Conservation (phyloP, 2,888 invertebrate species). For the Diaprepes abbreviatus region DNA sequence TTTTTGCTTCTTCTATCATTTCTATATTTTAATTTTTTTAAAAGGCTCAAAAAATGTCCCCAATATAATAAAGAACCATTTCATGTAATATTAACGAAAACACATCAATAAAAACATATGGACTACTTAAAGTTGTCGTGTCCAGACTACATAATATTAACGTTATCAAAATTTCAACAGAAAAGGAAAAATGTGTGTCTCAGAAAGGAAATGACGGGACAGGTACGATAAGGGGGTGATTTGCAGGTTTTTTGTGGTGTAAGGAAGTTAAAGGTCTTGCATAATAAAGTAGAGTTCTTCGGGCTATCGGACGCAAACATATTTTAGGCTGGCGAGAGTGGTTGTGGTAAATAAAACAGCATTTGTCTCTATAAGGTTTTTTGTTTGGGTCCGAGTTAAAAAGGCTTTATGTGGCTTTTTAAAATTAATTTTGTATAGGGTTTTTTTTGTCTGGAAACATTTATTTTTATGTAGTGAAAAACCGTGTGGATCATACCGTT, state of each 20-base stretch:
- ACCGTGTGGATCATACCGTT: too few species aligned
- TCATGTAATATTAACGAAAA: too few species aligned
- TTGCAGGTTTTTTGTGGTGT: slow-evolving; percentile 8
- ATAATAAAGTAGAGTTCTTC: background rate
- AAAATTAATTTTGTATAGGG: too few species aligned
- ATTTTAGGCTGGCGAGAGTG: background rate
- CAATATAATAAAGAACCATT: too few species aligned
- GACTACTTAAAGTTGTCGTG: too few species aligned
- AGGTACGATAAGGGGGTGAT: slow-evolving; percentile 18
- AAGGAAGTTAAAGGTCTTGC: slow-evolving; percentile 12
- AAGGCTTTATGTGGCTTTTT: too few species aligned
- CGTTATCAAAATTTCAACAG: slow-evolving; percentile 9
- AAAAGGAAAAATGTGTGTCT: slow-evolving; percentile 10
- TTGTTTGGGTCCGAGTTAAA: background rate
- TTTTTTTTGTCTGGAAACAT: too few species aligned
- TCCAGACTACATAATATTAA: slow-evolving; percentile 6
- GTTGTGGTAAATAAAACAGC: background rate
- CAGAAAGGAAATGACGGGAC: slow-evolving; percentile 7
- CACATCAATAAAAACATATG: too few species aligned
- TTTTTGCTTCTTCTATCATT: too few species aligned
- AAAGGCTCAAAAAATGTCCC: too few species aligned
- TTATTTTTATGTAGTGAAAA: too few species aligned
- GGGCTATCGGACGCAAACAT: background rate
- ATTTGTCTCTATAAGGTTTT: background rate
- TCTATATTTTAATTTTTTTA: too few species aligned